Evolutionary conservation across 53 echinoderm and acorn worm genomes (phyloP), one percentile per base, ranked within the genome.

Genomic region (Stichopus horrens): DNA sequence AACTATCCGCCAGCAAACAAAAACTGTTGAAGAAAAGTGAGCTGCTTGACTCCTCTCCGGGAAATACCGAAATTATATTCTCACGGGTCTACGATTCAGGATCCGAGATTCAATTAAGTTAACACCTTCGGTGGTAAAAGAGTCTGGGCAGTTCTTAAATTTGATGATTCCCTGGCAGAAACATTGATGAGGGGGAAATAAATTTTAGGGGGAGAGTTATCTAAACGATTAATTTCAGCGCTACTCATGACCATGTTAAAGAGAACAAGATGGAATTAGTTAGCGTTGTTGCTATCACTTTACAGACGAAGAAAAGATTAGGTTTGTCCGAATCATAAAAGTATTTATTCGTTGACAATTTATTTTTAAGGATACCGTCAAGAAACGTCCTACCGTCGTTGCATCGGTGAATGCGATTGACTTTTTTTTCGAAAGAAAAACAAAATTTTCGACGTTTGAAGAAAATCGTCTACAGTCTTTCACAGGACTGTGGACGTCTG

Each of bases 21-120:
- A 67, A 85, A 67, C 85, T 85, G 85, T 85, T 85, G 68, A 67
- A 18, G 68, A 53, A 67, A 85, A 21, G 85, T 67, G 85, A 85
- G 85, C 58, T 8, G 65, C 68, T 85, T 85, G 85, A 85, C 85
- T 85, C 85, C 85, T 85, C 59, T 85, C 37, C 66, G 63, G 65
- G 85, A 67, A 63, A 67, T 67, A 67, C 67, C 66, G 85, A 67
- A 85, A 85, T 85, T 63, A 85, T 85, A 85, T 85, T 85, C 85
- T 85, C 85, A 85, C 85, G 85, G 66, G 85, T 85, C 68, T 85
- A 23, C 23, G 85, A 85, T 85, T 59, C 60, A 67, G 66, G 85
- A 37, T 85, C 60, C 68, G 85, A 58, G 85, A 85, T 85, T 85
- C 85, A 85, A 85, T 85, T 85, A 85, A 67, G 85, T 85, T 85